Conservation (phyloP, 2,888 invertebrate species). For the Ophioninae sp. region DNA sequence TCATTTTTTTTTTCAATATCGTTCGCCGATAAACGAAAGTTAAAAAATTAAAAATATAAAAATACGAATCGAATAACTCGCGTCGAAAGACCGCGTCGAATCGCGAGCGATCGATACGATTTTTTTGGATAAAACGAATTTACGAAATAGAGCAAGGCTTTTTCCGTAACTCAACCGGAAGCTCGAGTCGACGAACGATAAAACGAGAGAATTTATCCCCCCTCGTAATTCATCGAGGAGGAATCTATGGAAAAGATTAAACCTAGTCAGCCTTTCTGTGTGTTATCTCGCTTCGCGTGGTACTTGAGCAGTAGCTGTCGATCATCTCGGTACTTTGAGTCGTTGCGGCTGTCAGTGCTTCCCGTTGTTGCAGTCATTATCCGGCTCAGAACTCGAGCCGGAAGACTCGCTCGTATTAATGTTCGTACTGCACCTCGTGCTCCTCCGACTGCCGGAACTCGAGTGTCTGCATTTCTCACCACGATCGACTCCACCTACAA, state of each 20-base stretch:
- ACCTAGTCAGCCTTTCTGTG: slow-evolving; percentile 80
- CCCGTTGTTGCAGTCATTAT: slow-evolving; percentile 77
- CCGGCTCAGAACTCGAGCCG: slow-evolving; percentile 78
- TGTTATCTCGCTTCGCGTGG: slow-evolving; percentile 79
- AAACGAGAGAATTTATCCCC: slow-evolving; percentile 31
- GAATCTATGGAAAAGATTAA: slow-evolving; percentile 72
- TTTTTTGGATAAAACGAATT: background rate
- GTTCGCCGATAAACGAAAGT: slow-evolving; percentile 9
- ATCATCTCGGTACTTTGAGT: slow-evolving; percentile 72
- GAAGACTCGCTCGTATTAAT: slow-evolving; percentile 79
- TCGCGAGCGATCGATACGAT: slow-evolving; percentile 18
- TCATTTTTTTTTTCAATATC: slow-evolving; percentile 14
- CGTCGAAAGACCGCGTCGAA: slow-evolving; percentile 21
- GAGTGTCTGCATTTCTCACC: slow-evolving; percentile 79
- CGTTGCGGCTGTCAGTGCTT: slow-evolving; percentile 73
- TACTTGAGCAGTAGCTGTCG: slow-evolving; percentile 80
- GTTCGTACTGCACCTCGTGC: slow-evolving; percentile 78
- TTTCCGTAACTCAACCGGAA: slow-evolving; percentile 11
- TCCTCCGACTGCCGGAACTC: slow-evolving; percentile 76
- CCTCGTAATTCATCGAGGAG: slow-evolving; percentile 14
- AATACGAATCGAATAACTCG: slow-evolving; percentile 10
- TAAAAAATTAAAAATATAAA: slow-evolving; percentile 4
- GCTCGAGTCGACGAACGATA: slow-evolving; percentile 21
- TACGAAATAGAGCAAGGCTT: background rate
- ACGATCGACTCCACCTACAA: slow-evolving; percentile 79